Conservation (phyloP, 2,113 vertebrate genomes). For the Engystomops pustulosus region DNA sequence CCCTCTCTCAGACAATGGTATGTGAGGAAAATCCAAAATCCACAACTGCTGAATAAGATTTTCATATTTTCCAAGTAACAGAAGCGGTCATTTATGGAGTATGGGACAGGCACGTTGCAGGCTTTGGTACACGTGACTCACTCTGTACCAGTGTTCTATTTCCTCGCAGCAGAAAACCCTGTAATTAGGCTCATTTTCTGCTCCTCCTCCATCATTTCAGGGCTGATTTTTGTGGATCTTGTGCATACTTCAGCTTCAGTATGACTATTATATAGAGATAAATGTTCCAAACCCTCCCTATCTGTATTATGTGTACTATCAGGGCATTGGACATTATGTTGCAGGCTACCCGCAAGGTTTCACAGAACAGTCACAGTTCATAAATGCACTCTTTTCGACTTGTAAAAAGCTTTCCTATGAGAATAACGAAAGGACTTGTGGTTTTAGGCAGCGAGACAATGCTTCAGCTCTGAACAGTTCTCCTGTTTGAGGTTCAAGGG, state of each 20-base stretch:
- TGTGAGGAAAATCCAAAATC: slow-evolving; percentile 51
- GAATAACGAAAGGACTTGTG: not conserved
- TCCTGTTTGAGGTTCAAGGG: not conserved
- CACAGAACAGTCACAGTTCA: not conserved
- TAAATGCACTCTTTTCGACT: not conserved
- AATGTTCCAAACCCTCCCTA: not conserved
- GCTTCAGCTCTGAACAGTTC: not conserved
- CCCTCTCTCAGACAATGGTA: slow-evolving; percentile 43
- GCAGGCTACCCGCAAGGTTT: not conserved
- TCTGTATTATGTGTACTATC: not conserved
- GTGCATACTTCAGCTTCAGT: not conserved
- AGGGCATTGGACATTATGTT: not conserved
- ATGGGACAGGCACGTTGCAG: not conserved
- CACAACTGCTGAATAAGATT: slow-evolving; percentile 36
- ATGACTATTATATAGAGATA: not conserved
- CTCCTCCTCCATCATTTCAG: not conserved
- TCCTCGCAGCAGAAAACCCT: not conserved
- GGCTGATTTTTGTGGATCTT: not conserved
- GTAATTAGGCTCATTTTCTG: not conserved
- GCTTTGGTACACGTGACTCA: not conserved
- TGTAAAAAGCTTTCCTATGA: not conserved
- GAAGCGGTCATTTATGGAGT: not conserved
- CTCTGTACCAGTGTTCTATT: not conserved
- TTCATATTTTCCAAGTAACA: slow-evolving; percentile 3
- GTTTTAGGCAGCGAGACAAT: not conserved